Evolutionary conservation across 2,888 invertebrate species (phyloP).

Genomic region (Tipula helvola): DNA sequence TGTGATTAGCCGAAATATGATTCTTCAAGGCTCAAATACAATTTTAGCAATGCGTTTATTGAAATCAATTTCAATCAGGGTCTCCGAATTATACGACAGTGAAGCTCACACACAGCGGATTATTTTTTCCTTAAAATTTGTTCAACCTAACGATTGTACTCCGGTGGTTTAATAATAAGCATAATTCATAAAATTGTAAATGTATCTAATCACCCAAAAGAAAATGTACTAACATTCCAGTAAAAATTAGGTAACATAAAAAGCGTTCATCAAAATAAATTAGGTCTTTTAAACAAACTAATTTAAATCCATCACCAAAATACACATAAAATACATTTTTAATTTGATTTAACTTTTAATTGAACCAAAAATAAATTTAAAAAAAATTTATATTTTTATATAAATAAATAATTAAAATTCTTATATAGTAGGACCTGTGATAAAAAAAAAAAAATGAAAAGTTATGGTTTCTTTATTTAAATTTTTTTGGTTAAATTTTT

Average conservation of each 20-base stretch:
- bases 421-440: conserved; percentile 10
- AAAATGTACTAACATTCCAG: neutral
- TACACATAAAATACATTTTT: neutral
- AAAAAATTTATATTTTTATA: neutral
- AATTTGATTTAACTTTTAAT: neutral
- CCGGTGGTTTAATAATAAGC: neutral
- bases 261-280: neutral
- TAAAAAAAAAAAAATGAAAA: neutral
- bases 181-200: too few relatives aligned
- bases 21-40: too few relatives aligned
- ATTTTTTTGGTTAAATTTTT: neutral
- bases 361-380: neutral
- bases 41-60: too few relatives aligned
- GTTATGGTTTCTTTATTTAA: neutral
- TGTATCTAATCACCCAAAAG: too few relatives aligned
- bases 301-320: neutral
- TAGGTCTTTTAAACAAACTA: neutral
- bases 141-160: too few relatives aligned
- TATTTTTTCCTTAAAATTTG: too few relatives aligned
- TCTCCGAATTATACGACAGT: too few relatives aligned
- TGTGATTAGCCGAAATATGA: too few relatives aligned
- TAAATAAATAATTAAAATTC: neutral
- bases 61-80: too few relatives aligned
- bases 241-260: neutral
- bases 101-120: too few relatives aligned